Percentiles rank a stretch among this genome's conserved stretches.
These are phyloP conservation scores for Diabrotica virgifera DNA, from an alignment of 1,140 invertebrate species.

Conservation along the genomic window DNA sequence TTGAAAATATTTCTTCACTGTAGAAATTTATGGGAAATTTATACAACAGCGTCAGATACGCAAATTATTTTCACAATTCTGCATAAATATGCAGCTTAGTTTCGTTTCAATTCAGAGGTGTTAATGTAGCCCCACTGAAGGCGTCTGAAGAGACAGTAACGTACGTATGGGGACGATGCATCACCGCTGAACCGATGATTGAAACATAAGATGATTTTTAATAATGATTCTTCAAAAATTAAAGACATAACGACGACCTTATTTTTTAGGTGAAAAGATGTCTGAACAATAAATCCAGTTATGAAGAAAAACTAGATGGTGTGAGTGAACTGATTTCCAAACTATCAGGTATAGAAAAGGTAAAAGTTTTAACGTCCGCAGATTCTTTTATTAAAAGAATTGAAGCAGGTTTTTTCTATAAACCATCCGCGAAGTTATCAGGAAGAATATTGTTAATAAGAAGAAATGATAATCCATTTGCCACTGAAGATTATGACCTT, in stretches of 20 bases:
- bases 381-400: constrained; percentile 10
- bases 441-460: constrained; percentile 21
- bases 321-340: constrained; percentile 10
- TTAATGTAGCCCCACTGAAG: no score
- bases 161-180: no score
- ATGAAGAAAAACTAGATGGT: constrained; percentile 4
- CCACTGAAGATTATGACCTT: constrained; percentile 18
- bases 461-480: background rate
- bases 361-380: constrained; percentile 5
- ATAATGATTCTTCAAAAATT: background rate
- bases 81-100: no score
- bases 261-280: background rate
- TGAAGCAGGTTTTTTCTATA: constrained; percentile 14
- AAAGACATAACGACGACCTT: background rate
- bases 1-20: no score
- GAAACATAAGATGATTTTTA: no score
- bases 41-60: no score
- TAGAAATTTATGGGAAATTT: no score
- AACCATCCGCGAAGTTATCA: constrained; percentile 10
- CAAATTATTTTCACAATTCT: no score
- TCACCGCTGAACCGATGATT: no score
- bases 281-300: background rate
- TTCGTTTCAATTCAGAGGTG: no score
- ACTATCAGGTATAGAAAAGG: constrained; percentile 5
- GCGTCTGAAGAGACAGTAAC: no score